Conservation (phyloP, 2,113 vertebrate species). For the Cromileptes altivelis region DNA sequence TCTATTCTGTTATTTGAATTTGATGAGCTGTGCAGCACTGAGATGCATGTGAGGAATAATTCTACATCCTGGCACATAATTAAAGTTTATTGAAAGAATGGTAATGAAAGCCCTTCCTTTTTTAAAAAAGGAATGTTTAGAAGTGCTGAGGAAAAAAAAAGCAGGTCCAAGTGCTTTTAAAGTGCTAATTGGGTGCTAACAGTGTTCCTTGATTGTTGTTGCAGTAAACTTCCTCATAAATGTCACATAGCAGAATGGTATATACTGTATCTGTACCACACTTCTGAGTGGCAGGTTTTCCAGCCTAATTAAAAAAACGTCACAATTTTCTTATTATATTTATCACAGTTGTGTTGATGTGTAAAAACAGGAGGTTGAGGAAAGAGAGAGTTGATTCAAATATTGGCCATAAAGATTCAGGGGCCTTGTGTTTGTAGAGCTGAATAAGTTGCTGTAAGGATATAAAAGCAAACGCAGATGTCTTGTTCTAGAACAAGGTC, state of each 20-base stretch:
- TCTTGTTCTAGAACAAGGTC: constrained; percentile 12
- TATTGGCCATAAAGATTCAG: background rate
- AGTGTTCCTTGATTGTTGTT: constrained; percentile 73
- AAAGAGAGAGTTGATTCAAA: constrained; percentile 1
- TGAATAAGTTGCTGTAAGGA: constrained; percentile 17
- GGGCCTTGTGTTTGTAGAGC: constrained; percentile 6
- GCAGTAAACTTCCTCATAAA: constrained; percentile 81
- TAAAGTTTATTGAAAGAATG: constrained; percentile 23
- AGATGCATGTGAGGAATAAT: constrained; percentile 4
- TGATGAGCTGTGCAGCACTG: constrained; percentile 6
- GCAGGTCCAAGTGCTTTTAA: constrained; percentile 61
- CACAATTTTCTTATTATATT: constrained; percentile 4
- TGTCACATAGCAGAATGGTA: constrained; percentile 62
- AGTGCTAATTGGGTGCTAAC: constrained; percentile 81
- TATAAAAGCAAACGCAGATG: constrained; percentile 44
- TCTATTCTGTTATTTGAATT: constrained; percentile 9
- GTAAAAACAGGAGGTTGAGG: background rate
- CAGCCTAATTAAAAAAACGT: background rate
- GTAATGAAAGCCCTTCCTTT: constrained; percentile 32
- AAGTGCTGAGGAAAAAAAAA: constrained; percentile 30
- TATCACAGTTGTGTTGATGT: constrained; percentile 18
- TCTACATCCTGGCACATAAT: constrained; percentile 1
- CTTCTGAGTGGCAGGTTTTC: constrained; percentile 32
- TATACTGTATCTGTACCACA: constrained; percentile 49
- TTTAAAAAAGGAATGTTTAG: constrained; percentile 8